Base-by-base conservation (phyloP, 2,113 vertebrate genomes). In the Pangasianodon gigas region DNA sequence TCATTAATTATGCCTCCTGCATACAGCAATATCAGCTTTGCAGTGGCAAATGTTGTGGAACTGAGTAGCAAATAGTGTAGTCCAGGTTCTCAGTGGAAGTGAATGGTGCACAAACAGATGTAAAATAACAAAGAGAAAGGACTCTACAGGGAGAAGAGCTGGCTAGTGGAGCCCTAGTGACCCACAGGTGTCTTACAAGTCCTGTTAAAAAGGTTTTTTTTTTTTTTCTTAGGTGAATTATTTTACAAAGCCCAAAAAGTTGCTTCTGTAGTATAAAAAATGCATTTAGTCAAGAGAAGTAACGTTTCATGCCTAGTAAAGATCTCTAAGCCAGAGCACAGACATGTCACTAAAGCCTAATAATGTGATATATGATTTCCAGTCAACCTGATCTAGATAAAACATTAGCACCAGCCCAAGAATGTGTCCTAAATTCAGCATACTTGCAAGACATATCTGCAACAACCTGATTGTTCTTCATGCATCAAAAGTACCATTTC, bases 151-250 rank as follows among this genome's bases (percentile, higher is more conserved):
- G 80, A 67, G 7, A 92, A 74, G 84, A 69, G 54, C 60, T 88
- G 94, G 89, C 93, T 94, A 88, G 92, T 92, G 89, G 91, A 92
- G 92, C 92, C 93, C 92, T 93, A 89, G 81, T 91, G 85, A 92
- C 92, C 84, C 90, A 93, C 91, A 87, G 41, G 82, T 89, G 24
- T 82, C 92, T 86, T 2, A 62, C 21, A 54, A 21, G n/a, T 14
- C 26, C 13, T n/a, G 10, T 81, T 69, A 16, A 71, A 51, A 80
- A 51, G 48, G 60, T 85, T 44, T 62, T 65, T 8, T 19, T 41
- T 51, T 51, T 80, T 52, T 26, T 52, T 54, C 3, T 85, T n/a
- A 32, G 4, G 26, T 85, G 84, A 48, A n/a, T 69, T 13, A 9
- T 85, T 51, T n/a, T 69, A 48, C 26, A 67, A 67, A 24, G 2